Evolutionary conservation across 2,113 vertebrate species (phyloP).

Genomic region (Melanerpes aurifrons): DNA sequence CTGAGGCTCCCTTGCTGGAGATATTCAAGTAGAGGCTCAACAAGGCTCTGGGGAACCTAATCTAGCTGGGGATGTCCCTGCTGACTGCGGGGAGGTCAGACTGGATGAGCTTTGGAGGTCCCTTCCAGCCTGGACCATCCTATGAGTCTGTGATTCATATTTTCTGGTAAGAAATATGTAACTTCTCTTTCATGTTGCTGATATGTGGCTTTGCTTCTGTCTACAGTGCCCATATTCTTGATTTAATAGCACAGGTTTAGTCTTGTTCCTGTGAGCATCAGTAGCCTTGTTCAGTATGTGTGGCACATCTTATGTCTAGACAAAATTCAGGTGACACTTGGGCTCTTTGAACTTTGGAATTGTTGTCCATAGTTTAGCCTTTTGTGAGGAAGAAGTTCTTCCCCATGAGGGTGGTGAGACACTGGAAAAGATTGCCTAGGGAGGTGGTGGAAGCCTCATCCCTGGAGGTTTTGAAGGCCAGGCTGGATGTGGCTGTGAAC

Average conservation of each 20-base stretch:
- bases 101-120: too few species aligned
- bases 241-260: not conserved
- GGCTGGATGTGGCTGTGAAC: too few species aligned
- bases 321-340: not conserved
- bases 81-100: too few species aligned
- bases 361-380: not conserved
- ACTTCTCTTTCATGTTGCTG: not conserved
- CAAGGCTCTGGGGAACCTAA: too few species aligned
- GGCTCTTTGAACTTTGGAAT: not conserved
- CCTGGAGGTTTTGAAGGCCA: too few species aligned
- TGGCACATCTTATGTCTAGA: not conserved
- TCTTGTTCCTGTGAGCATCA: not conserved
- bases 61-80: too few species aligned
- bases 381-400: not conserved
- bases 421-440: too few species aligned
- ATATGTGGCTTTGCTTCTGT: not conserved
- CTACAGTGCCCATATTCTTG: not conserved
- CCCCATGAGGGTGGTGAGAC: too few species aligned
- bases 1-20: too few species aligned
- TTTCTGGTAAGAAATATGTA: not conserved
- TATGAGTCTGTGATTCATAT: not conserved
- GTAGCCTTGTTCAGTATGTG: not conserved
- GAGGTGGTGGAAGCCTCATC: too few species aligned
- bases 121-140: too few species aligned
- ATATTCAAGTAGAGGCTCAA: too few species aligned